Evolutionary conservation across 2,113 vertebrate species (phyloP), one percentile per base, ranked within the genome.

Genomic region (Zootoca vivipara): DNA sequence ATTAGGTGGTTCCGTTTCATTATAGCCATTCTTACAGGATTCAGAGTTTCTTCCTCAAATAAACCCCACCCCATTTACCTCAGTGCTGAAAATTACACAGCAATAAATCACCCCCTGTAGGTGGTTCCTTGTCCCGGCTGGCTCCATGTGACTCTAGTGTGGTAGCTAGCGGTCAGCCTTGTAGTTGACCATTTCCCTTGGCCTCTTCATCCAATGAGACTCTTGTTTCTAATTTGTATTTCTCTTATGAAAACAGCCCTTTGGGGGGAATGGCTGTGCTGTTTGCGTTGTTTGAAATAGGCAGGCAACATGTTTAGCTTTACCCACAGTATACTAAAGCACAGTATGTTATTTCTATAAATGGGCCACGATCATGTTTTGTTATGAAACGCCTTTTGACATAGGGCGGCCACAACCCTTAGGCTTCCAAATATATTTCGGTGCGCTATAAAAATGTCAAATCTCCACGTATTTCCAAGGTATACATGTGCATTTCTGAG

Each of bases 301-400:
- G 89, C 64, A 91, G 85, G 26, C 91, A 94, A 90, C 35, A 92
- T 94, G 90, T 96, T 96, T 95, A 90, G 74, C 91, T 95, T 95
- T 95, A 93, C 89, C 88, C 86, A 91, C 89, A 93, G 93, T 92
- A n/a, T 93, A 87, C 85, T 91, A 86, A 82, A 93, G 70, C 87
- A 86, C 87, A 95, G 90, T 87, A 87, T 24, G 89, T 89, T 94
- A 86, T 96, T 96, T 95, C 95, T 96, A 94, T 94, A 97, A 96
- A 96, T 96, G 95, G 93, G 91, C 82, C 3, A 73, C 92, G 93
- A 86, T 89, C 83, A 86, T 86, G 89, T 94, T 96, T 96, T 95
- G 94, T 96, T 96, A 94, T 94, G 91, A 97, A 96, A 95, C 2
- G 1, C 42, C 87, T 91, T 96, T 96, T 96, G 95, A 96, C 94